Evolutionary conservation across 2,113 vertebrate genomes (phyloP).

Genomic region (Cryptotis parvus): DNA sequence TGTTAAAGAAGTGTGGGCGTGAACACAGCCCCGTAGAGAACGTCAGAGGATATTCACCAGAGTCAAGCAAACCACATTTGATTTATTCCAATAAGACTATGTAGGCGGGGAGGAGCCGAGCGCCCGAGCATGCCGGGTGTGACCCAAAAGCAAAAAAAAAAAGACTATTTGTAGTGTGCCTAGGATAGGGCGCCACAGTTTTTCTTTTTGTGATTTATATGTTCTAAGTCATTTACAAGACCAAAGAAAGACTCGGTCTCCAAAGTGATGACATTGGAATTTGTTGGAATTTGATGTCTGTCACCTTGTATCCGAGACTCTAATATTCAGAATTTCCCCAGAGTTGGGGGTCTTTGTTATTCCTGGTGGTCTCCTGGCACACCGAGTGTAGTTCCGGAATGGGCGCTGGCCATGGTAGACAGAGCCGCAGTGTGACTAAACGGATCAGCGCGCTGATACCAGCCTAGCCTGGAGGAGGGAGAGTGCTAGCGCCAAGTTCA

Average conservation of each 20-base stretch:
- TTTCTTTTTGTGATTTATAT: not conserved
- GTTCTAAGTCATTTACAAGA: not conserved
- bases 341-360: not conserved
- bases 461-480: not conserved
- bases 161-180: not conserved
- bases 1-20: not conserved
- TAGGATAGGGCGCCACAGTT: too few relatives aligned
- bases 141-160: too few relatives aligned
- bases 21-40: not conserved
- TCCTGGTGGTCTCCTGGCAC: not conserved
- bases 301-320: not conserved
- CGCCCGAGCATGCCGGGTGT: too few relatives aligned
- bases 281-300: not conserved
- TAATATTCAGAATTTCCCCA: not conserved
- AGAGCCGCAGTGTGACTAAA: not conserved
- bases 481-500: not conserved
- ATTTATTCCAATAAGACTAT: not conserved
- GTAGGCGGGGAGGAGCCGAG: too few relatives aligned
- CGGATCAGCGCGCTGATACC: not conserved
- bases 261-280: not conserved
- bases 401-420: not conserved
- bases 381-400: not conserved
- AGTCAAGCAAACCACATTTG: not conserved
- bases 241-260: too few relatives aligned
- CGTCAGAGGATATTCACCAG: not conserved